Evolutionary conservation across 1,140 invertebrate species (phyloP).

Genomic region (Aplysia californica): DNA sequence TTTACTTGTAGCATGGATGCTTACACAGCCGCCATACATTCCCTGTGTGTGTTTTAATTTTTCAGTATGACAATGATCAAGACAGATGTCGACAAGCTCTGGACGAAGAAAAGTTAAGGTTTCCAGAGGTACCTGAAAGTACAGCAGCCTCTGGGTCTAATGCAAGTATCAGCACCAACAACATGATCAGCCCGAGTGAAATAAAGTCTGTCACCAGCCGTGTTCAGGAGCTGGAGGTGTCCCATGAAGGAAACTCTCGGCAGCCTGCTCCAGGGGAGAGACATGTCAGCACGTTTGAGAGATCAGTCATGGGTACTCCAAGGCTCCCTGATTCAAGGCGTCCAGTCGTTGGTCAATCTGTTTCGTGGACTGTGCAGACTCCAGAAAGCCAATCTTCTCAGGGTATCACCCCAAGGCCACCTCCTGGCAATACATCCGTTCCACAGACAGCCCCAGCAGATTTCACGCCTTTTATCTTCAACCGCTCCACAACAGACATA

Average conservation of each 20-base stretch:
- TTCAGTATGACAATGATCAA: slow-evolving; percentile 19
- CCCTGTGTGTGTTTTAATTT: not conserved
- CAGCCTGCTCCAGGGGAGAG: not conserved
- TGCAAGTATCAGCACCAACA: not conserved
- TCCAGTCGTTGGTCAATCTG: slow-evolving; percentile 8
- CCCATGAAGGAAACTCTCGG: not conserved
- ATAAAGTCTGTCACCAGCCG: not conserved
- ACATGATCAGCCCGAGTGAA: not conserved
- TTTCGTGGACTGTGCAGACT: slow-evolving; percentile 9
- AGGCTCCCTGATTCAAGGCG: not conserved
- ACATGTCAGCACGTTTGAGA: slow-evolving; percentile 21
- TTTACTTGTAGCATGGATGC: too few relatives aligned
- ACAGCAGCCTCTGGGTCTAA: not conserved
- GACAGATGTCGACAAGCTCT: slow-evolving; percentile 18
- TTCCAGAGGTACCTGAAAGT: not conserved
- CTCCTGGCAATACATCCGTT: not conserved
- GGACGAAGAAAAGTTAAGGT: not conserved
- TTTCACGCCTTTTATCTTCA: slow-evolving; percentile 22
- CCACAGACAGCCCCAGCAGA: slow-evolving; percentile 25
- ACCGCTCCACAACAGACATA: not conserved
- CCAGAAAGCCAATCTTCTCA: not conserved
- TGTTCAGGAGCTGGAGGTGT: not conserved
- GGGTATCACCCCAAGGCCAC: not conserved
- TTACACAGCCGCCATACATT: too few relatives aligned
- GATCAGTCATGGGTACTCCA: not conserved